Percentiles rank a stretch among this genome's conserved stretches.
Evolutionary conservation across 2,888 invertebrate genomes (phyloP).

Genomic region (Tetrapedia diversipes): DNA sequence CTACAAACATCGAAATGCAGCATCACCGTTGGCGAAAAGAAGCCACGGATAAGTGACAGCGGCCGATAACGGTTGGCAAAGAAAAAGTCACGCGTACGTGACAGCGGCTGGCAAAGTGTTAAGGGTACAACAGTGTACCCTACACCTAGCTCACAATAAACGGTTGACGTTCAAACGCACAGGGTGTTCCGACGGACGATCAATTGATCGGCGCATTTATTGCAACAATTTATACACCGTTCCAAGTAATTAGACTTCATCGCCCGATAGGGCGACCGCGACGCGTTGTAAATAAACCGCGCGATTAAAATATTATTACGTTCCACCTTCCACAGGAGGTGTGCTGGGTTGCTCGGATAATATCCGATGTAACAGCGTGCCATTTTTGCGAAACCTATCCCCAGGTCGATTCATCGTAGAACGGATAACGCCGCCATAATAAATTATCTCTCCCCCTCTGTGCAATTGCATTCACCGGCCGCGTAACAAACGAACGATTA

Average conservation of each 20-base stretch:
- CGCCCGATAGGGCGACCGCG: not conserved
- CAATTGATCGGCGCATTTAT: constrained; percentile 18
- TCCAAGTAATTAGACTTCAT: constrained; percentile 22
- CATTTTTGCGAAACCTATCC: constrained; percentile 32
- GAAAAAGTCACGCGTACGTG: too few species aligned
- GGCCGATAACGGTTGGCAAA: too few species aligned
- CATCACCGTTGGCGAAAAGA: too few species aligned
- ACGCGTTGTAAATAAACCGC: constrained; percentile 16
- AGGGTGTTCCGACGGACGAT: constrained; percentile 1
- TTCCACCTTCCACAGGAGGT: not conserved
- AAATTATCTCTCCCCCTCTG: constrained; percentile 18
- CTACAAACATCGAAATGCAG: too few species aligned
- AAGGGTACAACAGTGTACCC: too few species aligned
- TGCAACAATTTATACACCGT: constrained; percentile 22
- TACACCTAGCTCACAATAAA: too few species aligned
- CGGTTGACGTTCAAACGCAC: constrained; percentile 1
- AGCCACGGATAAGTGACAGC: too few species aligned
- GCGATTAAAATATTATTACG: constrained; percentile 30
- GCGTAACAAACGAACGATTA: constrained; percentile 25
- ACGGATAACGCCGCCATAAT: constrained; percentile 9
- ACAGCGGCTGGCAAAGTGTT: too few species aligned
- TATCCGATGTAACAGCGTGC: constrained; percentile 21
- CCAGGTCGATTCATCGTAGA: constrained; percentile 1
- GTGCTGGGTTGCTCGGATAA: not conserved
- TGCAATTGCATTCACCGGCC: not conserved